Evolutionary conservation across 2,888 invertebrate species (phyloP).

Genomic region (Heliconius sara): DNA sequence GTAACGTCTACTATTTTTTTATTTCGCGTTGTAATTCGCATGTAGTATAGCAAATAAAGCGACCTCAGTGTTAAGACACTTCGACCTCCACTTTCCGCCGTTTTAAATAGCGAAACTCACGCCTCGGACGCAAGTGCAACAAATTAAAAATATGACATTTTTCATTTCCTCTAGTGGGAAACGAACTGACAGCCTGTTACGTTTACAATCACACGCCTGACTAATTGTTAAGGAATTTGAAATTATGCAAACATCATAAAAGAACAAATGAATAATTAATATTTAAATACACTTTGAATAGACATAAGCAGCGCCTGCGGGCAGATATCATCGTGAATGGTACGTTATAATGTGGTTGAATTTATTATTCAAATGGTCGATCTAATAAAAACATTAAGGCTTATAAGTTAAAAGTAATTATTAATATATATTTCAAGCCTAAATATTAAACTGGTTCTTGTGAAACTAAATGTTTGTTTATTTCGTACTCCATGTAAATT

Average conservation of each 20-base stretch:
- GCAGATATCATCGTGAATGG: slow-evolving; percentile 21
- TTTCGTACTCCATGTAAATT: slow-evolving; percentile 22
- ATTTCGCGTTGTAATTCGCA: too few species aligned
- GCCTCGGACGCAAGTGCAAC: rapidly evolving
- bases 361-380: slow-evolving; percentile 20
- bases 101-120: too few species aligned
- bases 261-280: slow-evolving; percentile 20
- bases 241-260: slow-evolving; percentile 12
- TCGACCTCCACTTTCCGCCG: too few species aligned
- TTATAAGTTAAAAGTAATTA: slow-evolving; percentile 9
- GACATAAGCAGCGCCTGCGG: slow-evolving; percentile 26
- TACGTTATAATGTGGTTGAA: slow-evolving; percentile 17
- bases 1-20: not conserved
- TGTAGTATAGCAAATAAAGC: too few species aligned
- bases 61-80: too few species aligned
- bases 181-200: too few species aligned
- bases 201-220: too few species aligned
- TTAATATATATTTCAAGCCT: not conserved
- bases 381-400: slow-evolving; percentile 15
- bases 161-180: too few species aligned
- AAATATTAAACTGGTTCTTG: not conserved
- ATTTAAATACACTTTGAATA: slow-evolving; percentile 25
- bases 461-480: slow-evolving; percentile 22
- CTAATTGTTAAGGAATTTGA: not conserved
- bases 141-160: too few species aligned